phyloP scores from a whole-genome alignment of 1,140 invertebrate genomes.

The Paralvinella palmiformis region DNA sequence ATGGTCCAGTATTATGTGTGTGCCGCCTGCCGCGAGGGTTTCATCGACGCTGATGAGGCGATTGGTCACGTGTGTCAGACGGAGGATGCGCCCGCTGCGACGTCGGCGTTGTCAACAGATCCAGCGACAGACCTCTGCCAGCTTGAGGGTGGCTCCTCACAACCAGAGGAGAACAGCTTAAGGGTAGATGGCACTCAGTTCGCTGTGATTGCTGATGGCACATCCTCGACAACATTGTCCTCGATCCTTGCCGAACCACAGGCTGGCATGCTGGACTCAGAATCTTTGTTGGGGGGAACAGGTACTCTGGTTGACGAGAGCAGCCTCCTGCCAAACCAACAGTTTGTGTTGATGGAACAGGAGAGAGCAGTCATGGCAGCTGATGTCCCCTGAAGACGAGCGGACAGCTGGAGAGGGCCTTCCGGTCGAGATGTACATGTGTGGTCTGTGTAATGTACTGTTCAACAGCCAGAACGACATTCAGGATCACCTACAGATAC shows the following conservation, averaged over 20 bases:
- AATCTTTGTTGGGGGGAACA: neutral
- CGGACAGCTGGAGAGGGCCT: neutral
- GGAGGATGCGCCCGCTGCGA: too few species aligned
- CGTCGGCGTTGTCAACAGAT: too few species aligned
- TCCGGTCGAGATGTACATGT: neutral
- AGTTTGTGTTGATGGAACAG: neutral
- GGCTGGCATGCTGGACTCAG: neutral
- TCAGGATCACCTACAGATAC: neutral
- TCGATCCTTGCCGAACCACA: neutral
- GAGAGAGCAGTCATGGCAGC: neutral
- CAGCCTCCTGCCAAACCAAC: neutral
- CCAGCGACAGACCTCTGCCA: too few species aligned
- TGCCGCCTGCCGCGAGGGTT: too few species aligned
- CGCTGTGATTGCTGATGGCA: too few species aligned
- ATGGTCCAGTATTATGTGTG: too few species aligned
- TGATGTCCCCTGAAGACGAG: neutral
- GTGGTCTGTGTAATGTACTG: neutral
- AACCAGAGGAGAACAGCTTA: too few species aligned
- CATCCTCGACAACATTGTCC: neutral
- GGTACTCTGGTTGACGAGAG: neutral
- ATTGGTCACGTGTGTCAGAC: too few species aligned
- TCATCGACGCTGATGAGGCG: too few species aligned
- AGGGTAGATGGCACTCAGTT: too few species aligned
- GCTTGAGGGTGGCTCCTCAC: too few species aligned
- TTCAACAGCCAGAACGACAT: neutral